Conservation (phyloP, 30 jellyfish, hydroid and myxozoan genomes). For the Cassiopea xamachana region DNA sequence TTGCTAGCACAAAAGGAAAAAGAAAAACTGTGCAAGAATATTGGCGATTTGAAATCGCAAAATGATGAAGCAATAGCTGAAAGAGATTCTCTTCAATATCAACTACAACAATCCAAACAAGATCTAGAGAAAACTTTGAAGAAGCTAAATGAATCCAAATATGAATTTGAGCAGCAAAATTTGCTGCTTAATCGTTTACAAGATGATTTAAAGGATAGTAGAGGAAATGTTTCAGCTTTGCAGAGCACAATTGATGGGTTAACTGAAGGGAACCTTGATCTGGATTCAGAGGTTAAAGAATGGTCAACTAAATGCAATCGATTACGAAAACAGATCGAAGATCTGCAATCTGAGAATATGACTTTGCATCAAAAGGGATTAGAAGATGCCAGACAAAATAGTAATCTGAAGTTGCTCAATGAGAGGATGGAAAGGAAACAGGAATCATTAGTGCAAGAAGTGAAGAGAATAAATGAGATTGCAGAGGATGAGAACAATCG, state of each 20-base stretch:
- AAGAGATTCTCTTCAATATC: slow-evolving; percentile 31
- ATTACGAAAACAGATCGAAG: slow-evolving; percentile 62
- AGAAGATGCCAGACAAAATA: slow-evolving; percentile 59
- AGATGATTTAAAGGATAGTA: slow-evolving; percentile 51
- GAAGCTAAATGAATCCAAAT: slow-evolving; percentile 32
- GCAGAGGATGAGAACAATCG: slow-evolving; percentile 66
- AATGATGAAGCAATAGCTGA: slow-evolving; percentile 28
- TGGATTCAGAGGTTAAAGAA: slow-evolving; percentile 76
- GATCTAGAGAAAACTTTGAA: slow-evolving; percentile 62
- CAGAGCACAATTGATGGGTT: slow-evolving; percentile 71
- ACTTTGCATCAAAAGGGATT: slow-evolving; percentile 61
- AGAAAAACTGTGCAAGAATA: neutral
- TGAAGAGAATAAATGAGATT: slow-evolving; percentile 44
- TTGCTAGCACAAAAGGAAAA: slow-evolving; percentile 1
- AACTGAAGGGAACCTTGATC: slow-evolving; percentile 60
- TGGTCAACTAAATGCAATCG: slow-evolving; percentile 64
- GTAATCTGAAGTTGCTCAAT: slow-evolving; percentile 27
- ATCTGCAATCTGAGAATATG: slow-evolving; percentile 65
- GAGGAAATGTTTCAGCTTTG: slow-evolving; percentile 39
- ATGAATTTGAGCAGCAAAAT: slow-evolving; percentile 57
- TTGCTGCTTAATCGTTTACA: slow-evolving; percentile 47
- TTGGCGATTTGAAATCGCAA: slow-evolving; percentile 19
- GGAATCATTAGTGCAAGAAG: slow-evolving; percentile 50
- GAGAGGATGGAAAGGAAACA: slow-evolving; percentile 67
- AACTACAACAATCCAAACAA: slow-evolving; percentile 49